Percentiles rank a stretch among this genome's conserved stretches.
Conservation (phyloP, 1,140 invertebrate genomes). For the Araneus ventricosus region DNA sequence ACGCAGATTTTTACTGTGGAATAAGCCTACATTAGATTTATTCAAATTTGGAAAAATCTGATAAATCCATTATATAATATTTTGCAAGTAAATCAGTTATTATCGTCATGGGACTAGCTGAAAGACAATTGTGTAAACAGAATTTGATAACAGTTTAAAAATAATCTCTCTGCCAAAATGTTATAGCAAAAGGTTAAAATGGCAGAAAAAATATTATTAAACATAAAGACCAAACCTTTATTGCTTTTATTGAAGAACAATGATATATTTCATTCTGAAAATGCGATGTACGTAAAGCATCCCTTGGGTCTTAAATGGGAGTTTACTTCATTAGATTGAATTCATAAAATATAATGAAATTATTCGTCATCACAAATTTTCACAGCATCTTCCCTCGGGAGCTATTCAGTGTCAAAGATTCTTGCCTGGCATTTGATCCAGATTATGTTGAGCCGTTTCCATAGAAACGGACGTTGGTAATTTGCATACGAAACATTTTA, state of each 20-base stretch:
- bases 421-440: slow-evolving; percentile 54
- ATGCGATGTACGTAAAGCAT: not conserved
- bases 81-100: too few relatives aligned
- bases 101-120: too few relatives aligned
- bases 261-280: not conserved
- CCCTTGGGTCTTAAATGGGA: not conserved
- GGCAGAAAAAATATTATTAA: too few relatives aligned
- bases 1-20: too few relatives aligned
- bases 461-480: slow-evolving; percentile 56
- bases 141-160: too few relatives aligned
- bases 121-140: too few relatives aligned
- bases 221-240: too few relatives aligned
- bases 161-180: too few relatives aligned
- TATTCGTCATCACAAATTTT: slow-evolving; percentile 31
- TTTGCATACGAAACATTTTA: slow-evolving; percentile 71
- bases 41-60: too few relatives aligned
- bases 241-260: not conserved
- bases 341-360: slow-evolving; percentile 63
- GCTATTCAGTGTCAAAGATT: slow-evolving; percentile 45
- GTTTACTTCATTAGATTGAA: slow-evolving; percentile 24
- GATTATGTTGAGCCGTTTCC: slow-evolving; percentile 60
- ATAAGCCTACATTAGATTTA: too few relatives aligned
- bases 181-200: too few relatives aligned
- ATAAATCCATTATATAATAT: too few relatives aligned
- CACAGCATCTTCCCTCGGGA: slow-evolving; percentile 13